Evolutionary conservation across 2,888 invertebrate genomes (phyloP), one percentile per base, ranked within the genome.

Genomic region (Lapara coniferarum): DNA sequence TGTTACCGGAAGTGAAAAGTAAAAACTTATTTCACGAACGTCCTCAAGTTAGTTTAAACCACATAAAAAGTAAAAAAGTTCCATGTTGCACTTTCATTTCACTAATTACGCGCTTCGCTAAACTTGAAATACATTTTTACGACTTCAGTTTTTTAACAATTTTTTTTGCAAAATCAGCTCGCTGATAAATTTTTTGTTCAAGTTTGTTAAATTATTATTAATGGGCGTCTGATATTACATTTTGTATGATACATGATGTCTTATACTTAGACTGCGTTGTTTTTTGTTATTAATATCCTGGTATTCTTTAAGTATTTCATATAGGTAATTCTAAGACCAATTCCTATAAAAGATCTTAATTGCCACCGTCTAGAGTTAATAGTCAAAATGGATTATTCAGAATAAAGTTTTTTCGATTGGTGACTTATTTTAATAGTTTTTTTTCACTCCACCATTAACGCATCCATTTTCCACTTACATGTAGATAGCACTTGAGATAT

Each of bases 51-150:
- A 77, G 71, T 74, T 70, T 68, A 73, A 74, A 68, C 67, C 63
- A 59, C 69, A 73, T 72, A 76, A 75, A 75, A 74, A 73, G 73
- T 73, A 68, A 19, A 67, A 56, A 72, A 74, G 71, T 74, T 77
- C 72, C 70, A 59, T 70, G 68, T 72, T 76, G 74, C 73, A 77
- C 71, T 77, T 74, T 78, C 76, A 72, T 78, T 77, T 75, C 71
- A 74, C 72, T 76, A 76, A 81, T 79, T 81, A 73, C 71, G 72
- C 71, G 73, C 73, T 72, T 72, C 77, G 75, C 71, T 74, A 72
- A 72, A 73, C 67, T 66, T 73, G 70, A 76, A 76, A 69, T 75
- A 74, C 74, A 56, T 55, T 75, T 72, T 63, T 59, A 52, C 46
- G 53, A 63, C 68, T 53, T 52, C 10, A 63, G 44, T 49, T 58